phyloP scores from a whole-genome alignment of 2,888 invertebrate species.

The Deilephila elpenor region DNA sequence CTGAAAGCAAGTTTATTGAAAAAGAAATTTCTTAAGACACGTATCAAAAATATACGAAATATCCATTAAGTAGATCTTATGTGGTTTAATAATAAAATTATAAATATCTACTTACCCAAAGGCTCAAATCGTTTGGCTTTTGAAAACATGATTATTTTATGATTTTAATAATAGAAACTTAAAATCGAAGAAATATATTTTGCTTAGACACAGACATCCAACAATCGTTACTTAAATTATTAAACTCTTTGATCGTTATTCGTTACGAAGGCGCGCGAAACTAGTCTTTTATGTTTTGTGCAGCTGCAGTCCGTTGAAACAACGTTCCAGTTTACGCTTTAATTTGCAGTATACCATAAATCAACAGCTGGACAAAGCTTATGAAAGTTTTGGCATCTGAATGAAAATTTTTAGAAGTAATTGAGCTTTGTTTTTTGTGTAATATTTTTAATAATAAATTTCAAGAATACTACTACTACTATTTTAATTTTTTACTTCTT shows the following conservation, averaged over 20 bases:
- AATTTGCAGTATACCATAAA: background rate
- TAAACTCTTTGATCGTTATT: no score
- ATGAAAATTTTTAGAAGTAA: no score
- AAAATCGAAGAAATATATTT: background rate
- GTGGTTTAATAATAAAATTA: no score
- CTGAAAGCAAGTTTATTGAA: background rate
- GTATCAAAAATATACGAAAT: slow-evolving; percentile 19
- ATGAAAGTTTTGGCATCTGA: no score
- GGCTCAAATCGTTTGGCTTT: slow-evolving; percentile 79
- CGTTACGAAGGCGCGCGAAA: slow-evolving; percentile 26
- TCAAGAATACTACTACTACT: no score
- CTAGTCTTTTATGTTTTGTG: slow-evolving; percentile 31
- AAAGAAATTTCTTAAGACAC: background rate
- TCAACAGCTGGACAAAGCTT: no score
- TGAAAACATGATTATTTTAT: slow-evolving; percentile 67
- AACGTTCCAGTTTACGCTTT: slow-evolving; percentile 45
- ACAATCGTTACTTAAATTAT: background rate
- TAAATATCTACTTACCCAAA: slow-evolving; percentile 59
- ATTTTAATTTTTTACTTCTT: no score
- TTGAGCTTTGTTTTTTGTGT: no score
- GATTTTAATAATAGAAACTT: slow-evolving; percentile 28
- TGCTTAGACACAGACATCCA: background rate
- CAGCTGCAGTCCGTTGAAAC: slow-evolving; percentile 52
- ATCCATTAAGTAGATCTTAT: background rate
- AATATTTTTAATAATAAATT: no score